Conservation (phyloP, 1,140 invertebrate genomes). For the Heterodera schachtii region DNA sequence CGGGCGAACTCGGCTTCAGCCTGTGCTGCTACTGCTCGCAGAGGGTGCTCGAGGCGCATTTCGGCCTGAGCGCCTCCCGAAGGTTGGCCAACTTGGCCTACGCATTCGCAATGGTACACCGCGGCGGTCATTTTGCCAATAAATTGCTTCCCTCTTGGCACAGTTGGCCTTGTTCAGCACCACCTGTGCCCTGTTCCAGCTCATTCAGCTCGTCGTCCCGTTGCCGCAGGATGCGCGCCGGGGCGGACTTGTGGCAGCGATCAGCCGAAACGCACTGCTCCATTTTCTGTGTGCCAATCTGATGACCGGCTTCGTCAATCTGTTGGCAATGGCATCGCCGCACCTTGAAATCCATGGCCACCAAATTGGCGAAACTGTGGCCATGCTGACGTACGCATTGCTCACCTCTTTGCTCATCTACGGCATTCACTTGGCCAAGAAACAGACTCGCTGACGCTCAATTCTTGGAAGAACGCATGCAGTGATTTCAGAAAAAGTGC, state of each 20-base stretch:
- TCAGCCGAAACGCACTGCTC: conserved; percentile 39
- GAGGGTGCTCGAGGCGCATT: conserved; percentile 27
- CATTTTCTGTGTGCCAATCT: conserved; percentile 50
- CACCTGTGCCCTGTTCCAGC: conserved; percentile 21
- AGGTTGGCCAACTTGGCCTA: conserved; percentile 39
- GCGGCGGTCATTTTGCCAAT: neutral
- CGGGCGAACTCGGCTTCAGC: conserved; percentile 12
- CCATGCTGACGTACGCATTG: conserved; percentile 11
- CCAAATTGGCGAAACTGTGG: neutral
- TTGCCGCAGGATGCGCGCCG: neutral
- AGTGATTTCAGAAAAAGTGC: too few relatives aligned
- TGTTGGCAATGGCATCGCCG: neutral
- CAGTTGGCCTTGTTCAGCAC: conserved; percentile 23
- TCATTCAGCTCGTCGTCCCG: conserved; percentile 18
- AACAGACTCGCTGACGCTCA: neutral
- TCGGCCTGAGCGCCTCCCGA: conserved; percentile 26
- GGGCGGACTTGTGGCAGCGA: conserved; percentile 36
- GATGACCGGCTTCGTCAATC: conserved; percentile 42
- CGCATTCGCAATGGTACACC: conserved; percentile 46
- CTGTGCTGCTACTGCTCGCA: conserved; percentile 24
- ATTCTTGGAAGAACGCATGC: neutral
- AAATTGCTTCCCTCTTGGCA: neutral
- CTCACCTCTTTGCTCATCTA: conserved; percentile 24
- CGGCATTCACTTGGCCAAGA: neutral
- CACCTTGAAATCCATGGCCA: conserved; percentile 21